Evolutionary conservation across 2,888 invertebrate species (phyloP).

Genomic region (Drosophila stalkeri): DNA sequence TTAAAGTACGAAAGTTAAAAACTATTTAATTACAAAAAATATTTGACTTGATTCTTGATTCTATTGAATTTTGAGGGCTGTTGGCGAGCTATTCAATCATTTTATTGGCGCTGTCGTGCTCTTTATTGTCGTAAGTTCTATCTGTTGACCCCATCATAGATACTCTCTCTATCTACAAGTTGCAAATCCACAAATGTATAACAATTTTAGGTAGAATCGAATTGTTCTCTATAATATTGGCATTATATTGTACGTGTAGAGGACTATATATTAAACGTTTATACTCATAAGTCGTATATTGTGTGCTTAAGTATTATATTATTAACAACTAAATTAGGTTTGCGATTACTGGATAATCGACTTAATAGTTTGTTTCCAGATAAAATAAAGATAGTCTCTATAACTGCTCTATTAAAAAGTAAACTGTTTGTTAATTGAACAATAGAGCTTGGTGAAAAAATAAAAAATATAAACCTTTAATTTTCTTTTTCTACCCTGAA

Average conservation of each 20-base stretch:
- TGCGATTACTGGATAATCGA: constrained; percentile 30
- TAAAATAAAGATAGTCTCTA: constrained; percentile 19
- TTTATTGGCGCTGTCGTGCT: constrained; percentile 85
- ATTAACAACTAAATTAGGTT: constrained; percentile 30
- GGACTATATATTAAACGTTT: constrained; percentile 29
- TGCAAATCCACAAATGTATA: constrained; percentile 37
- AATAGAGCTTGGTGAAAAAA: constrained; percentile 3
- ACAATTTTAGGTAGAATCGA: constrained; percentile 57
- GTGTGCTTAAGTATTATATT: constrained; percentile 42
- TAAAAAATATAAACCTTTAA: constrained; percentile 3
- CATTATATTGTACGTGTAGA: constrained; percentile 52
- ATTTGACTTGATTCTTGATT: constrained; percentile 52
- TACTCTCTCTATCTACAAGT: constrained; percentile 44
- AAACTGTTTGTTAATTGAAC: constrained; percentile 23
- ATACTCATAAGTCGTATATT: constrained; percentile 44
- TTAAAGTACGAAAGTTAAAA: constrained; percentile 23
- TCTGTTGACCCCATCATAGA: constrained; percentile 64
- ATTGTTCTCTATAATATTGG: constrained; percentile 30
- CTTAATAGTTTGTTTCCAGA: constrained; percentile 27
- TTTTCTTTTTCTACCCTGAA: constrained; percentile 3
- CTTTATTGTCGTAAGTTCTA: constrained; percentile 85
- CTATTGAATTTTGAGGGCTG: constrained; percentile 83
- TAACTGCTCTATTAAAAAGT: constrained; percentile 15
- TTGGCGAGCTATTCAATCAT: constrained; percentile 85
- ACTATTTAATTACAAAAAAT: constrained; percentile 37